phyloP scores from a whole-genome alignment of 2,888 invertebrate genomes.

The Cheilosia soror region DNA sequence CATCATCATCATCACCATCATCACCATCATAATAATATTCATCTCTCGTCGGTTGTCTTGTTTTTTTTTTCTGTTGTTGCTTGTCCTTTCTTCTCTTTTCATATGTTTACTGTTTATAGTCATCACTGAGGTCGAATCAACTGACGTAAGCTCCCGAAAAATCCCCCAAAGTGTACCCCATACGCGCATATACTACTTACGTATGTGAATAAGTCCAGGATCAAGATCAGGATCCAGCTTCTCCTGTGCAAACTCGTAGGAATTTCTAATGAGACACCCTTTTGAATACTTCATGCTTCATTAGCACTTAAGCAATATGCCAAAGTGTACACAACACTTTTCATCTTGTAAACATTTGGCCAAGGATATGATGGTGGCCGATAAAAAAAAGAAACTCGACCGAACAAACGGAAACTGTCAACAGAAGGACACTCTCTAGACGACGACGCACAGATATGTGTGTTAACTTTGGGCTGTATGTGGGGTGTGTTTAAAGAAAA shows the following conservation, averaged over 20 bases:
- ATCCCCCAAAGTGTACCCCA: slow-evolving; percentile 21
- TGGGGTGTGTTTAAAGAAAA: slow-evolving; percentile 67
- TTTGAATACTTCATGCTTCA: slow-evolving; percentile 76
- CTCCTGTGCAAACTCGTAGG: background rate
- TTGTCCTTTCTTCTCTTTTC: background rate
- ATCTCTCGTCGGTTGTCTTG: slow-evolving; percentile 13
- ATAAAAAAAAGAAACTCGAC: slow-evolving; percentile 26
- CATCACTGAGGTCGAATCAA: slow-evolving; percentile 19
- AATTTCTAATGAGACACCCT: slow-evolving; percentile 72
- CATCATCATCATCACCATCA: slow-evolving; percentile 5
- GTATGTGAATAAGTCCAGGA: background rate
- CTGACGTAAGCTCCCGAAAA: slow-evolving; percentile 38
- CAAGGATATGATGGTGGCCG: slow-evolving; percentile 63
- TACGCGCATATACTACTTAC: background rate
- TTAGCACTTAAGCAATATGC: slow-evolving; percentile 76
- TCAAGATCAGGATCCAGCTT: background rate
- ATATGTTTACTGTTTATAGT: background rate
- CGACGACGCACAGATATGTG: slow-evolving; percentile 14
- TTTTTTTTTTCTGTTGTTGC: background rate
- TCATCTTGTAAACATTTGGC: slow-evolving; percentile 74
- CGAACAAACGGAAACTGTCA: slow-evolving; percentile 52
- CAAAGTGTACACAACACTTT: slow-evolving; percentile 75
- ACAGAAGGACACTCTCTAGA: slow-evolving; percentile 42
- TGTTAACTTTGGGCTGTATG: background rate
- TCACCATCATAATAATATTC: slow-evolving; percentile 38